A percentile compares a stretch with the other conserved stretches of the same genome.
Evolutionary conservation across 2,888 invertebrate genomes (phyloP).

Genomic region (Andrena hattorfiana): DNA sequence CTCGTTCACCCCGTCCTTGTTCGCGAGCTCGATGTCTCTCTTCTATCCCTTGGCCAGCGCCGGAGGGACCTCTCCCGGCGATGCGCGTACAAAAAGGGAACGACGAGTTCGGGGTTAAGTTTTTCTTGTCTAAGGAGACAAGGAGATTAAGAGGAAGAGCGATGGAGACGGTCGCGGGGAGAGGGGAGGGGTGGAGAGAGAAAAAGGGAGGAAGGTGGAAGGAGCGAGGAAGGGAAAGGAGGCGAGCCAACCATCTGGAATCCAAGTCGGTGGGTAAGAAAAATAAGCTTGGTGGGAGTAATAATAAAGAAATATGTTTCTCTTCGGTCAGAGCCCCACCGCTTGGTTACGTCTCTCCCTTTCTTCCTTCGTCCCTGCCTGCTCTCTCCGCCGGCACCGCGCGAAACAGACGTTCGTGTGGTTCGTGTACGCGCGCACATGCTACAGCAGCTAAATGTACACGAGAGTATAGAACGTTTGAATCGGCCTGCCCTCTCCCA

Average conservation of each 20-base stretch:
- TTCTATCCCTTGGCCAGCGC: slow-evolving; percentile 47
- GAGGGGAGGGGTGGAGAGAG: slow-evolving; percentile 1
- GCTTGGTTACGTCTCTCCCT: slow-evolving; percentile 47
- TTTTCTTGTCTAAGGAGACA: slow-evolving; percentile 62
- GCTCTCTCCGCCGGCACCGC: slow-evolving; percentile 28
- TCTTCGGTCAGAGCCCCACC: slow-evolving; percentile 78
- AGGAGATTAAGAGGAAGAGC: slow-evolving; percentile 27
- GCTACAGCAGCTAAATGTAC: not conserved
- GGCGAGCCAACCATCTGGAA: slow-evolving; percentile 80
- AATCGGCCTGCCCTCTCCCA: slow-evolving; percentile 35
- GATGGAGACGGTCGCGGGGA: not conserved
- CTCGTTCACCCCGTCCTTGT: not conserved
- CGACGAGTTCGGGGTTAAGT: slow-evolving; percentile 65
- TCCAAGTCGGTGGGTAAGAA: slow-evolving; percentile 82
- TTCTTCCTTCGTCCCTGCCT: slow-evolving; percentile 27
- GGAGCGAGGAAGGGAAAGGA: slow-evolving; percentile 20
- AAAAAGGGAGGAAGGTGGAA: not conserved
- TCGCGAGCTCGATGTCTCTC: not conserved
- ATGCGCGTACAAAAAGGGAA: slow-evolving; percentile 79
- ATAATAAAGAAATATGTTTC: slow-evolving; percentile 85
- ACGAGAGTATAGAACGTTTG: slow-evolving; percentile 13
- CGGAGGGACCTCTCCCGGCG: slow-evolving; percentile 69
- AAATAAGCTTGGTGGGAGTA: slow-evolving; percentile 84
- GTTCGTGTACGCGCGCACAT: slow-evolving; percentile 6
- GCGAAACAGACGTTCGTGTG: slow-evolving; percentile 34